These are phyloP conservation scores for Sphaerodactylus townsendi DNA, from an alignment of 2,113 vertebrate species.

Conservation along the genomic window DNA sequence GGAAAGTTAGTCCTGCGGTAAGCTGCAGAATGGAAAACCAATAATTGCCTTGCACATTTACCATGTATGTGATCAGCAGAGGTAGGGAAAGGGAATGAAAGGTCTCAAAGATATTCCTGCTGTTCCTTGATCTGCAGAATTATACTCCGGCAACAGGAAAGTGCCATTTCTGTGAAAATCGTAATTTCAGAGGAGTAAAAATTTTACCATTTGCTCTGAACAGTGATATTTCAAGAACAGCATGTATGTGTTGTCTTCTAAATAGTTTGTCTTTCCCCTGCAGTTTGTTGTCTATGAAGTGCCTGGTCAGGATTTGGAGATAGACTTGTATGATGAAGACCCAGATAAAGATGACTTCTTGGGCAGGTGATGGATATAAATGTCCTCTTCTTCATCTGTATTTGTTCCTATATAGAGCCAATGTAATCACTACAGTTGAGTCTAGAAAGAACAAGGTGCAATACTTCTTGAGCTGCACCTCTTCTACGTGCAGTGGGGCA, in stretches of 20 bases:
- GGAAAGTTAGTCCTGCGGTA: neutral
- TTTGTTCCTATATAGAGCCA: neutral
- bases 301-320: constrained; percentile 92
- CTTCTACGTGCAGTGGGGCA: neutral
- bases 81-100: neutral
- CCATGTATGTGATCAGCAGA: neutral
- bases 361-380: constrained; percentile 80
- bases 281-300: constrained; percentile 95
- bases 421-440: neutral
- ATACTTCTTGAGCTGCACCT: neutral
- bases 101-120: neutral
- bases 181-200: neutral
- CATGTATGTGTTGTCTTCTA: neutral
- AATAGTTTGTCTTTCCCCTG: constrained; percentile 2
- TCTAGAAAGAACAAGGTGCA: neutral
- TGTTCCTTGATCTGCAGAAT: neutral
- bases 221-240: neutral
- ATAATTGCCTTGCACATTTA: neutral
- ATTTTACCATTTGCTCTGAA: neutral
- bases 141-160: neutral
- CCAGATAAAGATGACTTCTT: constrained; percentile 93
- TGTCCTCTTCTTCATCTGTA: neutral
- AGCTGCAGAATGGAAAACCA: neutral
- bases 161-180: neutral
- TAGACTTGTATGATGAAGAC: constrained; percentile 93